Evolutionary conservation across 2,888 invertebrate species (phyloP).

Genomic region (Hypselothyrea guttata): DNA sequence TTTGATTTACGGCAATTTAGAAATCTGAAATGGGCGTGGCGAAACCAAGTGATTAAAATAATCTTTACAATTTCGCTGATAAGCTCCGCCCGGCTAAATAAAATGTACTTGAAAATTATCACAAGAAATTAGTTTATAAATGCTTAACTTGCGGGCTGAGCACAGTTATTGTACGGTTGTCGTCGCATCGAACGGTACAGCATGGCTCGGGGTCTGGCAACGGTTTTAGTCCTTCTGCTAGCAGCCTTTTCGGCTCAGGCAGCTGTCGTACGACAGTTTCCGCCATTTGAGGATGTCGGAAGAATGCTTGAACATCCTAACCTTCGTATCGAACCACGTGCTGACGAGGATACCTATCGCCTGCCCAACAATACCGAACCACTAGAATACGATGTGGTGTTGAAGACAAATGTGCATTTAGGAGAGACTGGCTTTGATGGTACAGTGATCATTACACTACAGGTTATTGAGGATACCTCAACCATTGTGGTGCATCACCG

Average conservation of each 20-base stretch:
- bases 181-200: constrained; percentile 40
- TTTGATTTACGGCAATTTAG: constrained; percentile 28
- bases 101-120: constrained; percentile 9
- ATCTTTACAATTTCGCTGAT: constrained; percentile 52
- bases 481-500: constrained; percentile 73
- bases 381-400: constrained; percentile 82
- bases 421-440: constrained; percentile 68
- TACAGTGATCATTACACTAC: constrained; percentile 62
- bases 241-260: constrained; percentile 39
- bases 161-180: constrained; percentile 55
- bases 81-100: constrained; percentile 9
- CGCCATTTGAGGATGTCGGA: constrained; percentile 47
- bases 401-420: constrained; percentile 73
- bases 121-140: constrained; percentile 48
- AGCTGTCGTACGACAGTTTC: constrained; percentile 51
- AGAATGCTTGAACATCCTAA: constrained; percentile 50
- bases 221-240: constrained; percentile 44
- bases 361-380: constrained; percentile 84
- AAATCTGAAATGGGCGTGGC: constrained; percentile 9
- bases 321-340: constrained; percentile 35
- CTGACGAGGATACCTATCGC: constrained; percentile 80
- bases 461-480: constrained; percentile 40
- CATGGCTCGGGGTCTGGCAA: constrained; percentile 50
- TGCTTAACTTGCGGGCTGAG: constrained; percentile 6
- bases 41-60: constrained; percentile 44